phyloP scores from a whole-genome alignment of 2,113 vertebrate species.

The Apteryx owenii region DNA sequence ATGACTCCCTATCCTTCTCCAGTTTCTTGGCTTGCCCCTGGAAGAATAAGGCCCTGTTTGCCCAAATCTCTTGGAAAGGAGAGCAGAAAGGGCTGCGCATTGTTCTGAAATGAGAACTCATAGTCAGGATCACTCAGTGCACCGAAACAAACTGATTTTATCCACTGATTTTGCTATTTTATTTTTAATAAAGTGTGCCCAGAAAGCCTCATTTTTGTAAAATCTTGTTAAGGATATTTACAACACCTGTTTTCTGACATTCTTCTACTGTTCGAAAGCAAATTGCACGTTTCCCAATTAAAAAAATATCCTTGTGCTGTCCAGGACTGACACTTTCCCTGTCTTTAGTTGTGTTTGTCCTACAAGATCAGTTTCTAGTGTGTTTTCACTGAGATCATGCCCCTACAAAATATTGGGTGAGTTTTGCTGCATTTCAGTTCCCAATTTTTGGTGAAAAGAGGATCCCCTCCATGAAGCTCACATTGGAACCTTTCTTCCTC shows the following conservation, averaged over 20 bases:
- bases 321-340: neutral
- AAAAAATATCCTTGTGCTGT: neutral
- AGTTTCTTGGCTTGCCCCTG: neutral
- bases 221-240: neutral
- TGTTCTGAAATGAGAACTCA: neutral
- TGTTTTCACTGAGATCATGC: neutral
- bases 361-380: neutral
- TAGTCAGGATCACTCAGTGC: neutral
- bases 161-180: neutral
- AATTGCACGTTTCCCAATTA: neutral
- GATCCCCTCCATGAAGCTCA: neutral
- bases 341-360: neutral
- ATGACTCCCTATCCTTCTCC: neutral
- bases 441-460: neutral
- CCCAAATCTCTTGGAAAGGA: neutral
- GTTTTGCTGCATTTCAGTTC: neutral
- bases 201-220: neutral
- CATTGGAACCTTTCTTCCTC: neutral
- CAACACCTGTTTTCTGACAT: neutral
- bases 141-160: neutral
- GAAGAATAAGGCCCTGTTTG: neutral
- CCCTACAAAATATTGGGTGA: neutral
- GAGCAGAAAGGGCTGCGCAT: neutral
- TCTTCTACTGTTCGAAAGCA: neutral
- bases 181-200: neutral